These are phyloP conservation scores for Pimephales promelas DNA, from an alignment of 2,113 vertebrate species.

Conservation along the genomic window DNA sequence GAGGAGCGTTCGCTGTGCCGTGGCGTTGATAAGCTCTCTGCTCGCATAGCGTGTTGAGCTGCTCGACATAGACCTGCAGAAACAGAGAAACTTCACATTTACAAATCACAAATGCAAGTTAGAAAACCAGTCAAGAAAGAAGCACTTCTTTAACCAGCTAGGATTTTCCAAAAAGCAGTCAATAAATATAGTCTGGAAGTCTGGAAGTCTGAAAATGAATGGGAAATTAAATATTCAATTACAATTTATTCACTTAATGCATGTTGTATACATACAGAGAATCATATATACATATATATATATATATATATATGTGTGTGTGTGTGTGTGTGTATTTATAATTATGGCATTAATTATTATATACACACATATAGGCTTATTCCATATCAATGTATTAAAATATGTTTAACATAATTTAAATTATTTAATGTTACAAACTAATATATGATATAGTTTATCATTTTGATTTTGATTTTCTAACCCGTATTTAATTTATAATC, in stretches of 20 bases:
- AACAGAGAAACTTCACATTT: not conserved
- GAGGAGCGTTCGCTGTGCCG: conserved; percentile 72
- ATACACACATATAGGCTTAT: not conserved
- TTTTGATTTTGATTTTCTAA: no score
- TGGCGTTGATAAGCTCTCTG: conserved; percentile 68
- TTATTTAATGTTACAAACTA: no score
- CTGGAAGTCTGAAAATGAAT: not conserved
- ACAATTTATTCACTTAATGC: not conserved
- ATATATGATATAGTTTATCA: no score
- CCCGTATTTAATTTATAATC: no score
- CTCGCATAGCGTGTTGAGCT: conserved; percentile 72
- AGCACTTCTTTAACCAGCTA: not conserved
- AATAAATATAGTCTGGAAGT: not conserved
- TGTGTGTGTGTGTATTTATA: no score
- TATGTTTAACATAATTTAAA: not conserved
- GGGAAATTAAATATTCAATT: no score
- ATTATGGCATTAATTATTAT: no score
- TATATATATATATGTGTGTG: not conserved
- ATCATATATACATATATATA: no score
- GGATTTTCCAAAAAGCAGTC: not conserved
- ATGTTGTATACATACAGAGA: not conserved
- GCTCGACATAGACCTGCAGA: conserved; percentile 60
- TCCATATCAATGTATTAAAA: not conserved
- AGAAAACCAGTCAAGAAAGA: not conserved
- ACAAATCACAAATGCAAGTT: not conserved